phyloP scores from a whole-genome alignment of 2,113 vertebrate species.

The Dasyornis broadbenti region DNA sequence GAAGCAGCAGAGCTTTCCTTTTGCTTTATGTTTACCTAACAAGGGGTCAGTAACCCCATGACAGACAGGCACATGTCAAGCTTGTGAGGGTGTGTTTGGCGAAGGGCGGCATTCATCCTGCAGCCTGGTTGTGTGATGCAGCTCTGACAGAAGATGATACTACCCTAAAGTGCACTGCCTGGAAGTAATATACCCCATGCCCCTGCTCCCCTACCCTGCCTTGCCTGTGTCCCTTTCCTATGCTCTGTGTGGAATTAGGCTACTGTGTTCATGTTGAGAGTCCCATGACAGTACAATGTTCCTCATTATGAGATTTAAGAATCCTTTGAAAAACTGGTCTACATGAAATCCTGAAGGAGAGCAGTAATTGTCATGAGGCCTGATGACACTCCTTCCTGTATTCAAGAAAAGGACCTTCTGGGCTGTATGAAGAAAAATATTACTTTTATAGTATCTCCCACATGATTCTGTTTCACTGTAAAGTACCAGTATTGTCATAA shows the following conservation, averaged over 20 bases:
- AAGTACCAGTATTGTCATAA: background rate
- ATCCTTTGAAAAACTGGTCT: background rate
- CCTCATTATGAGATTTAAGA: background rate
- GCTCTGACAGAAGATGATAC: background rate
- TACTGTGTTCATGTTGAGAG: background rate
- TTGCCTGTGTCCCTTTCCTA: background rate
- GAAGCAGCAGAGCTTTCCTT: background rate
- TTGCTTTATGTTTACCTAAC: background rate
- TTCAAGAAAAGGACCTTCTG: background rate
- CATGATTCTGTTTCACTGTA: background rate
- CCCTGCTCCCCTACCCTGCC: accelerated
- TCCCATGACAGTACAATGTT: background rate
- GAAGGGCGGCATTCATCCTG: background rate
- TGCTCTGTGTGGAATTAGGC: background rate
- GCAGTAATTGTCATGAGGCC: background rate
- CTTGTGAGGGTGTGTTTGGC: background rate
- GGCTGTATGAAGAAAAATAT: background rate
- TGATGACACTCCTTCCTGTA: background rate
- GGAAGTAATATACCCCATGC: background rate
- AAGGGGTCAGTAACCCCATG: background rate
- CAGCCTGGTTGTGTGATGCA: background rate
- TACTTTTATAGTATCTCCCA: background rate
- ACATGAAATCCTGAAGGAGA: background rate
- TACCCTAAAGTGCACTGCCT: background rate
- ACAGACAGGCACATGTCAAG: background rate